These are phyloP conservation scores for Oegoconia quadripuncta DNA, from an alignment of 2,888 invertebrate species.

Conservation along the genomic window DNA sequence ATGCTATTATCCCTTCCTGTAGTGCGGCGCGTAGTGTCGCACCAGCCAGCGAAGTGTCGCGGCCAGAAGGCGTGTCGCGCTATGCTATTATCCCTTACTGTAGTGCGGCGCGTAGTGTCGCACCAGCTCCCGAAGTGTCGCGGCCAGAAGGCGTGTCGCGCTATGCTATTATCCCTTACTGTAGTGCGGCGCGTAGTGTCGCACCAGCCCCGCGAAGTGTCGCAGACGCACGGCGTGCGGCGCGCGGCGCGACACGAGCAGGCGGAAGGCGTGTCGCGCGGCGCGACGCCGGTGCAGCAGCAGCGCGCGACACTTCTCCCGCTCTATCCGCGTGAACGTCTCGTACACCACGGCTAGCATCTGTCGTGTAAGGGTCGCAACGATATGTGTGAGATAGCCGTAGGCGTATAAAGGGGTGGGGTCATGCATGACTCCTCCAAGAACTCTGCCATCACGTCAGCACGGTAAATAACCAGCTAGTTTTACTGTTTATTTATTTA, in stretches of 20 bases:
- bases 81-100: not conserved
- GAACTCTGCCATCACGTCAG: too few relatives aligned
- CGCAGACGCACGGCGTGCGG: conserved; percentile 83
- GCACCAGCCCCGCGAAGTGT: conserved; percentile 90
- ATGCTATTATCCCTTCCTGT: too few relatives aligned
- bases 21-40: not conserved
- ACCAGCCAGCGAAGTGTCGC: conserved; percentile 1
- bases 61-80: not conserved
- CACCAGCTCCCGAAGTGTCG: conserved; percentile 90
- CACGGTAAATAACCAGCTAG: too few relatives aligned
- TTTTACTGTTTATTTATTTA: too few relatives aligned
- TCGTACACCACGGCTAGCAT: conserved; percentile 95
- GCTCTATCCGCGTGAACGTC: conserved; percentile 91
- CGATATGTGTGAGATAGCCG: not conserved
- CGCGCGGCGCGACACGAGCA: conserved; percentile 87
- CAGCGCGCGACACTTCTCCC: conserved; percentile 90
- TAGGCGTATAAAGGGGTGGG: too few relatives aligned
- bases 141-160: conserved; percentile 83
- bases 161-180: conserved; percentile 45
- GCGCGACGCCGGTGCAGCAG: conserved; percentile 90
- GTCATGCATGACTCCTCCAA: too few relatives aligned
- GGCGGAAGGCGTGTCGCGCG: conserved; percentile 88
- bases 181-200: conserved; percentile 86
- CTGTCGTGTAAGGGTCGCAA: conserved; percentile 47
- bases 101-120: conserved; percentile 85